Evolutionary conservation across 2,113 vertebrate species (phyloP).

Genomic region (Myrmophylax atrothorax): DNA sequence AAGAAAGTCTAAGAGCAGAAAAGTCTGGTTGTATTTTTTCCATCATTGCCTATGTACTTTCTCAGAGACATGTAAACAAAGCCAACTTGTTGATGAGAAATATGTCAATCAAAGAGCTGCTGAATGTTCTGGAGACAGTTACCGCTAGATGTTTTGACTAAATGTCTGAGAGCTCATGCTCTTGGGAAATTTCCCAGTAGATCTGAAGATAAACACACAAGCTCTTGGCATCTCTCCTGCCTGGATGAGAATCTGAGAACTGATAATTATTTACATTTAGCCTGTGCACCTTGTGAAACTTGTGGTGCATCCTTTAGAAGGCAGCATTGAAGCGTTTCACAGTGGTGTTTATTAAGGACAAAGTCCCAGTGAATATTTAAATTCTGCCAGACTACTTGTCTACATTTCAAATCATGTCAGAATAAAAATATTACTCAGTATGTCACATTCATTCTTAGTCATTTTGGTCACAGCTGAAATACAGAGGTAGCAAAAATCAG

Average conservation of each 20-base stretch:
- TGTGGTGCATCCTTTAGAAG: background rate
- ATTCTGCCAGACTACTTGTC: background rate
- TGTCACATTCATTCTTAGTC: background rate
- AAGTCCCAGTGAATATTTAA: background rate
- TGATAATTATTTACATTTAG: conserved; percentile 56
- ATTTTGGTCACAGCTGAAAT: conserved; percentile 9
- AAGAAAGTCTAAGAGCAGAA: conserved; percentile 39
- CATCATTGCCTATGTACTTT: conserved; percentile 32
- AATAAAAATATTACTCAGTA: background rate
- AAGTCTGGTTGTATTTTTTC: conserved; percentile 34
- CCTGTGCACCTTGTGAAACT: background rate
- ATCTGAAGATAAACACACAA: conserved; percentile 61
- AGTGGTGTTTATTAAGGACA: background rate
- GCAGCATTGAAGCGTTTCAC: background rate
- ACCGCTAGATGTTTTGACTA: conserved; percentile 67
- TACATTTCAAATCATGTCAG: background rate
- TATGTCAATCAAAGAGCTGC: conserved; percentile 63
- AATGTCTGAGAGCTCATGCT: conserved; percentile 60
- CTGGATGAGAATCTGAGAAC: background rate
- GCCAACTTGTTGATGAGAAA: conserved; percentile 71
- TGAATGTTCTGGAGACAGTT: conserved; percentile 64
- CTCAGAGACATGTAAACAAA: conserved; percentile 52
- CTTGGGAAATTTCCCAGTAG: conserved; percentile 55
- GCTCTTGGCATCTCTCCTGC: conserved; percentile 31
- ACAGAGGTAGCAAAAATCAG: background rate